phyloP scores from a whole-genome alignment of 2,797 vertebrate species.

The Siniperca undulata region DNA sequence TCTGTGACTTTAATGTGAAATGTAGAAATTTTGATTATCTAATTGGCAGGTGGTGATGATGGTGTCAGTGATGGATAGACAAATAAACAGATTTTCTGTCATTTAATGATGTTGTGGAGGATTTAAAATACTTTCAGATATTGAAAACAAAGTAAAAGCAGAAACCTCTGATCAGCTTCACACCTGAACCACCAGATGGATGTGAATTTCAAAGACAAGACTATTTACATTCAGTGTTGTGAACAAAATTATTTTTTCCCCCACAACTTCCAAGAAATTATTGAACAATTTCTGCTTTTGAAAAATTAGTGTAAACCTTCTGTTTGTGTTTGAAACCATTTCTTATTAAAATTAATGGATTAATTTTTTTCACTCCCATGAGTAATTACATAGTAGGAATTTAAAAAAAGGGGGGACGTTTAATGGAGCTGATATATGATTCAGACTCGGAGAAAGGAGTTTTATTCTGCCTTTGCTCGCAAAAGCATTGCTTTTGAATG shows the following conservation, averaged over 20 bases:
- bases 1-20: slow-evolving; percentile 17
- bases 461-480: slow-evolving; percentile 21
- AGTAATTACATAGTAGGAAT: slow-evolving; percentile 1
- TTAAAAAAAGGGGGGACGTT: not conserved
- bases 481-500: slow-evolving; percentile 35
- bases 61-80: not conserved
- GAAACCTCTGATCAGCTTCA: slow-evolving; percentile 5
- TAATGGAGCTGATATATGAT: slow-evolving; percentile 20
- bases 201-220: slow-evolving; percentile 2
- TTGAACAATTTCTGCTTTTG: not conserved
- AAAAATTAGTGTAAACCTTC: not conserved
- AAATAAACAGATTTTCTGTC: not conserved
- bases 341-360: not conserved
- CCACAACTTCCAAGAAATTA: slow-evolving; percentile 12
- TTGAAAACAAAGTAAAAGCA: not conserved
- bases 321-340: slow-evolving; percentile 10
- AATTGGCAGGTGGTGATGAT: not conserved
- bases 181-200: slow-evolving; percentile 15
- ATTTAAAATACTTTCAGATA: slow-evolving; percentile 14
- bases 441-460: not conserved
- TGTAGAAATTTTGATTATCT: not conserved
- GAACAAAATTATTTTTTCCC: no score
- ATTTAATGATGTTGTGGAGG: slow-evolving; percentile 7
- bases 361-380: not conserved
- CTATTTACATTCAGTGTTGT: not conserved